phyloP scores from a whole-genome alignment of 1,140 invertebrate species.

The Glossosoma conforme region DNA sequence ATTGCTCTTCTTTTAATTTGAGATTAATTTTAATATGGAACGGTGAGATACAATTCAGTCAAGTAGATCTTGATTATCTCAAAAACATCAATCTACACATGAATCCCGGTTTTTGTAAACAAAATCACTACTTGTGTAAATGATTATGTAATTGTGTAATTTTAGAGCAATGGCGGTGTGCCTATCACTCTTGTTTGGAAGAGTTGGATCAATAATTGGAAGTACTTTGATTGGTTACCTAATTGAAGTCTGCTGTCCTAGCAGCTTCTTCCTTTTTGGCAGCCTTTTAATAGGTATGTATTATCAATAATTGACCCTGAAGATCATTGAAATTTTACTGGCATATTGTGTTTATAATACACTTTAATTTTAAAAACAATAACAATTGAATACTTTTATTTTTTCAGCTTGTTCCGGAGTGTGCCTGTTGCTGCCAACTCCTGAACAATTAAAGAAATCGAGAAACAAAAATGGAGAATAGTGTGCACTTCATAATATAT shows the following conservation, averaged over 20 bases:
- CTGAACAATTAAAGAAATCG: too few relatives aligned
- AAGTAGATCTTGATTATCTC: not conserved
- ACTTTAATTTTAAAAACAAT: not conserved
- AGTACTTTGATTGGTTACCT: constrained; percentile 40
- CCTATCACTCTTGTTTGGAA: constrained; percentile 42
- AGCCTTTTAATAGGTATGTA: constrained; percentile 36
- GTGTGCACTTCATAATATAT: too few relatives aligned
- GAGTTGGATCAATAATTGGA: constrained; percentile 40
- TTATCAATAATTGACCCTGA: not conserved
- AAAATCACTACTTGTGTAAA: not conserved
- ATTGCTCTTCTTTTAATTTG: not conserved
- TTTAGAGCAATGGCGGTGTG: constrained; percentile 47
- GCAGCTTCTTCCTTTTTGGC: constrained; percentile 40
- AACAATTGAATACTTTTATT: not conserved
- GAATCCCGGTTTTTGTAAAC: not conserved
- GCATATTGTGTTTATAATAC: not conserved
- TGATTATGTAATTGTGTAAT: constrained; percentile 1
- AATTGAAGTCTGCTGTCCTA: constrained; percentile 37
- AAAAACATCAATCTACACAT: not conserved
- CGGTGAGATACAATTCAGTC: not conserved
- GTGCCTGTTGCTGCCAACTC: constrained; percentile 6
- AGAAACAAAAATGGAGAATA: too few relatives aligned
- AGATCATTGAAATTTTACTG: not conserved
- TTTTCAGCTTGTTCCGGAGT: constrained; percentile 9
- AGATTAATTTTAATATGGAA: not conserved